phyloP scores from a whole-genome alignment of 2,797 vertebrate species.

The Sebastiscus tertius region DNA sequence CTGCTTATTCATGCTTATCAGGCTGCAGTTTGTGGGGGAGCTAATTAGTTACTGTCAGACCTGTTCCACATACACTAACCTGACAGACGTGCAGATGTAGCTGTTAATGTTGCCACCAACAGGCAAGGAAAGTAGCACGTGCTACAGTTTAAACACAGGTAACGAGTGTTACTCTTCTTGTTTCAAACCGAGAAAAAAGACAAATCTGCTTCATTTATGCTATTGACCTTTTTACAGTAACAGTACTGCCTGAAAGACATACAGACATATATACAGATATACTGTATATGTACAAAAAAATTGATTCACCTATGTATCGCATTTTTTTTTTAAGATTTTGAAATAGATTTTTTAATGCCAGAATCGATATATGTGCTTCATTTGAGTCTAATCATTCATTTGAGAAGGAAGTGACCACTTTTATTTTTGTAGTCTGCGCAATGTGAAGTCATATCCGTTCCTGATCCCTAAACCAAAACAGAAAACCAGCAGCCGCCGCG shows the following conservation, averaged over 20 bases:
- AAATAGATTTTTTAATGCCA: too few relatives aligned
- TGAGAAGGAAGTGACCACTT: too few relatives aligned
- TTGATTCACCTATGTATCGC: too few relatives aligned
- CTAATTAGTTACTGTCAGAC: not conserved
- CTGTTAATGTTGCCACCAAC: not conserved
- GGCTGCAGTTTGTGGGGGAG: too few relatives aligned
- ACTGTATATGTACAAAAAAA: too few relatives aligned
- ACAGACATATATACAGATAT: not conserved
- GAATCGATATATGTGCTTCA: too few relatives aligned
- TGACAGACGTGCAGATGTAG: not conserved
- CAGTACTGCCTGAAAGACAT: not conserved
- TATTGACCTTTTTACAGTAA: not conserved
- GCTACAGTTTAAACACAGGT: not conserved
- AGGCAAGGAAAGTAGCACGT: not conserved
- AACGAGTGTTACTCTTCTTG: not conserved
- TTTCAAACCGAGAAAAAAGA: not conserved
- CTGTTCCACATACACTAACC: not conserved
- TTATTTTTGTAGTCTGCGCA: too few relatives aligned
- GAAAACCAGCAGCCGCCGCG: too few relatives aligned
- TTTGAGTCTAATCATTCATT: too few relatives aligned
- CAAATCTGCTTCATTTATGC: not conserved
- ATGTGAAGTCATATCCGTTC: too few relatives aligned
- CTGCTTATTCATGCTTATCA: too few relatives aligned
- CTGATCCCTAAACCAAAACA: too few relatives aligned
- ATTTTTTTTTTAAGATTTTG: fast-evolving